Evolutionary conservation across 2,797 vertebrate species (phyloP).

Genomic region (Microctenopoma steveboyesi): DNA sequence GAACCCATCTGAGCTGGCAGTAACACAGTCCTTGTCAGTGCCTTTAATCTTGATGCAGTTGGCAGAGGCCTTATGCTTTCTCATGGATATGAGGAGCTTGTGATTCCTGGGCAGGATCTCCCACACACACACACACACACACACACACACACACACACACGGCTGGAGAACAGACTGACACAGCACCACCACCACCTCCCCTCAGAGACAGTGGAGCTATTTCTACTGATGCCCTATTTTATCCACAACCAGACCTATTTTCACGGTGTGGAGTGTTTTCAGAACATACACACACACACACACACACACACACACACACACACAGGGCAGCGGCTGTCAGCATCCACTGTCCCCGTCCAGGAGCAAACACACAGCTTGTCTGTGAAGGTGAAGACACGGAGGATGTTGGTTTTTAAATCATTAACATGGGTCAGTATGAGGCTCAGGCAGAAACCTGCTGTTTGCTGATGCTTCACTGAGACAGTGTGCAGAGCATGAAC

Average conservation of each 20-base stretch:
- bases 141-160: constrained; percentile 66
- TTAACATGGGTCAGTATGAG: no score
- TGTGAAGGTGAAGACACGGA: no score
- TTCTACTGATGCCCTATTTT: constrained; percentile 77
- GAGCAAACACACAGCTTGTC: constrained; percentile 59
- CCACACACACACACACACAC: constrained; percentile 14
- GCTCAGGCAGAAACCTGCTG: no score
- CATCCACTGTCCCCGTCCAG: constrained; percentile 62
- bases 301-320: no score
- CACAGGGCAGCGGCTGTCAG: constrained; percentile 41
- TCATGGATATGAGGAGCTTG: constrained; percentile 77
- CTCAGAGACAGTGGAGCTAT: constrained; percentile 64
- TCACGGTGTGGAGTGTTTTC: constrained; percentile 57
- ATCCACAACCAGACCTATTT: constrained; percentile 70
- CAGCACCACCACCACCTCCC: constrained; percentile 35
- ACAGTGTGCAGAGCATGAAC: no score
- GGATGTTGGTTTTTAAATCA: no score
- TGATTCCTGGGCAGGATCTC: constrained; percentile 71
- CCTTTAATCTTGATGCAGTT: constrained; percentile 84
- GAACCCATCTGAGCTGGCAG: constrained; percentile 84
- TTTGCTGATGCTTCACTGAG: no score
- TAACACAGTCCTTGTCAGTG: constrained; percentile 82
- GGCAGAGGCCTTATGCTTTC: constrained; percentile 82
- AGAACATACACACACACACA: no score
- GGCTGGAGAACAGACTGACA: constrained; percentile 63